A percentile compares a stretch with the other conserved stretches of the same genome.
phyloP scores from a whole-genome alignment of 2,113 vertebrate genomes.

The Hylia prasina region DNA sequence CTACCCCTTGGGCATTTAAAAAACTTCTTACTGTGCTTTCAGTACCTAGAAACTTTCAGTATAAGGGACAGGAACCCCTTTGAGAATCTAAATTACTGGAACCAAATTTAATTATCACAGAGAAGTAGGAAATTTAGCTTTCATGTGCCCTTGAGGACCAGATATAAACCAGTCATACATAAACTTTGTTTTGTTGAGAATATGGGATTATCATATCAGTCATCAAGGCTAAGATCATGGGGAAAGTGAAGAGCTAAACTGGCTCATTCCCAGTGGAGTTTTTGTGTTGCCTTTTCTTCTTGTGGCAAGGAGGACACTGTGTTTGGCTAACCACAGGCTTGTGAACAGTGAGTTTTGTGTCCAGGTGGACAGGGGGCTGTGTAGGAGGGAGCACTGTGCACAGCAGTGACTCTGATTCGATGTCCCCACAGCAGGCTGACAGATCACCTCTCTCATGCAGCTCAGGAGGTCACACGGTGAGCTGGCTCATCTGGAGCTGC shows the following conservation, averaged over 20 bases:
- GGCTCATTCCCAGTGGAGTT: background rate
- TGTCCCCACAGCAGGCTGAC: background rate
- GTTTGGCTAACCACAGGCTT: background rate
- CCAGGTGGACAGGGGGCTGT: background rate
- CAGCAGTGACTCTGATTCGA: background rate
- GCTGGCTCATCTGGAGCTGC: background rate
- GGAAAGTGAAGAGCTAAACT: background rate
- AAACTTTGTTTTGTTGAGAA: background rate
- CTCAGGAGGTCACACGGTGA: rapidly evolving
- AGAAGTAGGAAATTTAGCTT: background rate
- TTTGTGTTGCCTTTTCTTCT: background rate
- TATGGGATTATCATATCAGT: background rate
- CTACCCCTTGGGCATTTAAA: background rate
- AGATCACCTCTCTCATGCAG: rapidly evolving
- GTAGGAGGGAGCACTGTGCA: background rate
- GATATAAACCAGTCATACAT: background rate
- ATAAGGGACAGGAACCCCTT: background rate
- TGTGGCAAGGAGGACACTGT: background rate
- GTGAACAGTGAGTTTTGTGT: background rate
- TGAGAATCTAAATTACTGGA: background rate
- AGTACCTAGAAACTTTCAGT: background rate
- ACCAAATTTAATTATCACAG: background rate
- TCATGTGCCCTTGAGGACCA: background rate
- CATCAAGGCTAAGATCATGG: background rate
- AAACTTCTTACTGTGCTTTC: background rate